Percentiles rank a stretch among this genome's conserved stretches.
Conservation (phyloP, 2,797 vertebrate species). For the Crenuchus spilurus region DNA sequence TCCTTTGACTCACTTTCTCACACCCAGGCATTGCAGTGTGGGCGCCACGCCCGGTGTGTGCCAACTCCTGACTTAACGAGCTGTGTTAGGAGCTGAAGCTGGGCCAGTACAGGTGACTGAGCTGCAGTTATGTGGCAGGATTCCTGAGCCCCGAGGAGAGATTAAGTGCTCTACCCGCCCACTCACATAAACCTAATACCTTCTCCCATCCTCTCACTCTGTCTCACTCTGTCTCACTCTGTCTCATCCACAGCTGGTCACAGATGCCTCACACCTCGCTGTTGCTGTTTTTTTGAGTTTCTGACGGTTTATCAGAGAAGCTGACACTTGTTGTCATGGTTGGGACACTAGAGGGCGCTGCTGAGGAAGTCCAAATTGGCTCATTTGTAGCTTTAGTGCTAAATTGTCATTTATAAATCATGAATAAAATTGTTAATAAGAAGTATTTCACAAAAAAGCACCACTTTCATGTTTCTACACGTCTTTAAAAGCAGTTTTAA, state of each 20-base stretch:
- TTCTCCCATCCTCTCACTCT: constrained; percentile 49
- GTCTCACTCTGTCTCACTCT: not conserved
- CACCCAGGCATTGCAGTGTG: not conserved
- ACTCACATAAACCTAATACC: constrained; percentile 25
- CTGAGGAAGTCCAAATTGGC: too few relatives aligned
- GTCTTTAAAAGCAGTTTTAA: too few relatives aligned
- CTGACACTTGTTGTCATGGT: too few relatives aligned
- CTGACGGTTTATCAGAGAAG: too few relatives aligned
- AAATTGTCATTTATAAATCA: too few relatives aligned
- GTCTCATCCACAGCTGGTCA: not conserved
- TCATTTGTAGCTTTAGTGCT: too few relatives aligned
- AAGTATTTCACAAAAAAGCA: too few relatives aligned
- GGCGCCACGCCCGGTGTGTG: not conserved
- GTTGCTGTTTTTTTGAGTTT: too few relatives aligned
- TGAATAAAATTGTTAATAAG: too few relatives aligned
- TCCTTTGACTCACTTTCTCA: not conserved
- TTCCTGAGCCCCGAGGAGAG: constrained; percentile 26
- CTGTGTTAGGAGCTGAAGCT: constrained; percentile 59
- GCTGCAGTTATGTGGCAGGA: constrained; percentile 34
- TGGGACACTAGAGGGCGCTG: too few relatives aligned
- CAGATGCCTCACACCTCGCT: too few relatives aligned
- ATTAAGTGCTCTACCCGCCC: constrained; percentile 58
- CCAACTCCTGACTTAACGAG: constrained; percentile 69
- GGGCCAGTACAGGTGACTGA: constrained; percentile 66
- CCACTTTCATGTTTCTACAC: too few relatives aligned